phyloP scores from a whole-genome alignment of 1,140 invertebrate genomes.

The Macrobrachium rosenbergii region DNA sequence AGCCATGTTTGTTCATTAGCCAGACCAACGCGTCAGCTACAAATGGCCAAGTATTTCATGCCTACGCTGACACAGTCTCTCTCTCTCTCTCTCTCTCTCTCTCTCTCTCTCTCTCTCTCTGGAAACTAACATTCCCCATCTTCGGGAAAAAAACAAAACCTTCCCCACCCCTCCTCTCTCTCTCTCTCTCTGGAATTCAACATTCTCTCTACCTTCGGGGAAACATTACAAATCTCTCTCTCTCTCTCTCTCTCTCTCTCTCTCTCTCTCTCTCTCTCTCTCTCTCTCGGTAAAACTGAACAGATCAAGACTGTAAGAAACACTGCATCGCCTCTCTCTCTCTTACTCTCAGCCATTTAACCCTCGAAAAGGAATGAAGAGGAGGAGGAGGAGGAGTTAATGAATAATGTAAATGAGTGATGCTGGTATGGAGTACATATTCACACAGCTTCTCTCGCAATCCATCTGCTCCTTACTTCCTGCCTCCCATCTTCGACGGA shows the following conservation, averaged over 20 bases:
- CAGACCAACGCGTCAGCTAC: background rate
- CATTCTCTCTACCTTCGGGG: no score
- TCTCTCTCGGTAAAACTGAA: background rate
- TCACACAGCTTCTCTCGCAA: background rate
- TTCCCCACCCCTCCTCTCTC: background rate
- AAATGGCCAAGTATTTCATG: background rate
- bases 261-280: background rate
- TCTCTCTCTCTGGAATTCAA: background rate
- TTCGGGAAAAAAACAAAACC: no score
- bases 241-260: background rate
- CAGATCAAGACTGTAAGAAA: no score
- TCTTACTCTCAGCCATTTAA: background rate
- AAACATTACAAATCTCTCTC: background rate
- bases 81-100: slow-evolving; percentile 14
- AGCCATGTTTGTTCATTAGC: background rate
- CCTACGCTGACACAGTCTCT: background rate
- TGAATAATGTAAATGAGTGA: no score
- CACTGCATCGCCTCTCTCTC: background rate
- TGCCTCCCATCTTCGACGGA: no score
- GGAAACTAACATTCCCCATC: no score
- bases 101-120: background rate
- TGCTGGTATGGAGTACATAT: background rate
- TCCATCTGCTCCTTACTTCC: no score
- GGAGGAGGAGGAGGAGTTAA: no score
- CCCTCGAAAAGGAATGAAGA: background rate